Percentiles rank a stretch among this genome's conserved stretches.
Evolutionary conservation across 1,140 invertebrate species (phyloP).

Genomic region (Carcinoscorpius rotundicauda): DNA sequence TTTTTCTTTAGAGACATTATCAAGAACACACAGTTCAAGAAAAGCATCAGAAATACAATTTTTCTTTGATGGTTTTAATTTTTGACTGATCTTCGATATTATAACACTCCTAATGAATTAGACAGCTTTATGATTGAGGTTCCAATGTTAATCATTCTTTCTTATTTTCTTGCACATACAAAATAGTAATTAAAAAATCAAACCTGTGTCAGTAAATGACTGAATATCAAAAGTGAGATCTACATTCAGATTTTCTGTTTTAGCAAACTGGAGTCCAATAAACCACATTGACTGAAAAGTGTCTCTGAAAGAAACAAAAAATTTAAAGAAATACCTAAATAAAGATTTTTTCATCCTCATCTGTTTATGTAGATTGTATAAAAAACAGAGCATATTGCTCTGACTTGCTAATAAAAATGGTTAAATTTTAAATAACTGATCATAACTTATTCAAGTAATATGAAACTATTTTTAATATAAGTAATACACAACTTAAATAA

Average conservation of each 20-base stretch:
- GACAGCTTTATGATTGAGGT: not conserved
- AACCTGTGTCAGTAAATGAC: conserved; percentile 56
- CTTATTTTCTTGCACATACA: not conserved
- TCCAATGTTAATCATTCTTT: not conserved
- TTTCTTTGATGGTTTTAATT: not conserved
- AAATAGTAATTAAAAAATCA: conserved; percentile 7
- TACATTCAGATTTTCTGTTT: conserved; percentile 71
- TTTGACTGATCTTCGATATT: not conserved
- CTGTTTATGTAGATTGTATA: conserved; percentile 15
- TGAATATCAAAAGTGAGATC: conserved; percentile 88
- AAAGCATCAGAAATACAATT: not conserved
- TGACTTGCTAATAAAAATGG: no score
- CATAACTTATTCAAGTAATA: no score
- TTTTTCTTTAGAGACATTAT: no score
- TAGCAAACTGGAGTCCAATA: conserved; percentile 84
- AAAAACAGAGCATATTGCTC: no score
- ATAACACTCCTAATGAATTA: not conserved
- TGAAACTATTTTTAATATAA: no score
- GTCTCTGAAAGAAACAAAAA: conserved; percentile 10
- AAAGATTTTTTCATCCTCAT: conserved; percentile 7
- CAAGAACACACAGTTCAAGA: not conserved
- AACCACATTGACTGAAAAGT: conserved; percentile 73
- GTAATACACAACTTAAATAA: no score
- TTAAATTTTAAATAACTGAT: no score
- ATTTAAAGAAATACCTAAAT: conserved; percentile 9